phyloP scores from a whole-genome alignment of 1,140 invertebrate species.

The Platyscapa corneri region DNA sequence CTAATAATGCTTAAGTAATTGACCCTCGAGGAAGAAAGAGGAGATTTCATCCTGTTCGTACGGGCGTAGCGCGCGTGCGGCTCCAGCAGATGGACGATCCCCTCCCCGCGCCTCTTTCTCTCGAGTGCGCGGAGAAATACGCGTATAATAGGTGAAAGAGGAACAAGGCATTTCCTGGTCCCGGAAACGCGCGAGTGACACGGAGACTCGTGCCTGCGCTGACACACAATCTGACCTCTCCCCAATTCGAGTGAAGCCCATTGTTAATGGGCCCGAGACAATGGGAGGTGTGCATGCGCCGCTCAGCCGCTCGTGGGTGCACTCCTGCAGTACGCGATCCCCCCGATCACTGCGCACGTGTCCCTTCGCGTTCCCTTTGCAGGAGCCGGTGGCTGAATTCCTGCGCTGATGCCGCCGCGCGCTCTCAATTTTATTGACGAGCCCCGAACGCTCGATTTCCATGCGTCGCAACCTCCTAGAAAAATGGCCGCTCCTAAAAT shows the following conservation, averaged over 20 bases:
- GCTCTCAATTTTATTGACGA: background rate
- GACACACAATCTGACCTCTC: conserved; percentile 30
- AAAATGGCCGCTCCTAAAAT: background rate
- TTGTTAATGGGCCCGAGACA: conserved; percentile 38
- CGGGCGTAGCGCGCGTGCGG: no score
- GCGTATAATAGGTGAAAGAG: background rate
- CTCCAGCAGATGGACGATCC: background rate
- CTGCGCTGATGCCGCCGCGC: background rate
- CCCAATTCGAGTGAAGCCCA: conserved; percentile 27
- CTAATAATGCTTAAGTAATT: conserved; percentile 28
- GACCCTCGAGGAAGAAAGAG: conserved; percentile 36
- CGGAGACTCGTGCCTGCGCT: background rate
- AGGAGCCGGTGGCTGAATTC: background rate
- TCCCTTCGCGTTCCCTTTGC: background rate
- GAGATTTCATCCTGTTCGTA: background rate
- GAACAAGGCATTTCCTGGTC: conserved; percentile 34
- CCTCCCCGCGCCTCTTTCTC: background rate
- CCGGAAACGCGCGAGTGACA: conserved; percentile 1
- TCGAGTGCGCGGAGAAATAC: background rate
- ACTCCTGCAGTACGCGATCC: background rate
- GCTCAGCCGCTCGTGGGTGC: background rate
- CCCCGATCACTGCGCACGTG: background rate
- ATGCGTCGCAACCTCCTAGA: background rate
- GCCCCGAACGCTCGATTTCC: background rate
- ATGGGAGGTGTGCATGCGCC: conserved; percentile 2